Percentiles rank a stretch among this genome's conserved stretches.
Conservation (phyloP, 1,140 invertebrate genomes). For the Semibalanus balanoides region DNA sequence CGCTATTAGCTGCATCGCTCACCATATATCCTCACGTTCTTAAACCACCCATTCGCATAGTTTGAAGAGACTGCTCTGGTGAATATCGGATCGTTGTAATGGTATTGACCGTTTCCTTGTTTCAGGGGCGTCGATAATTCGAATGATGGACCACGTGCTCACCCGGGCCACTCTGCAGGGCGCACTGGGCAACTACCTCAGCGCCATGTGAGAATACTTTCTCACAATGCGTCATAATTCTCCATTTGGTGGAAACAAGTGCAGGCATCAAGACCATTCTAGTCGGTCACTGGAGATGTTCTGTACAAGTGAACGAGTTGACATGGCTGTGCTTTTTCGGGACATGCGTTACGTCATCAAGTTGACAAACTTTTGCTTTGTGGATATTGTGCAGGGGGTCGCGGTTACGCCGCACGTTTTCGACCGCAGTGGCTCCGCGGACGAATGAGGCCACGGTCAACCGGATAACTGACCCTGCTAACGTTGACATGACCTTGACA, state of each 20-base stretch:
- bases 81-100: no score
- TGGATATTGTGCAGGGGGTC: slow-evolving; percentile 11
- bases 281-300: no score
- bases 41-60: no score
- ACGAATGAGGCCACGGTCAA: slow-evolving; percentile 9
- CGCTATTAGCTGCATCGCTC: no score
- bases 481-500: slow-evolving; percentile 3
- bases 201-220: slow-evolving; percentile 24
- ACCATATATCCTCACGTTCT: background rate
- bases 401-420: no score
- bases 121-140: slow-evolving; percentile 71
- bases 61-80: no score
- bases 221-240: background rate
- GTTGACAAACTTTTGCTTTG: slow-evolving; percentile 9
- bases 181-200: slow-evolving; percentile 62
- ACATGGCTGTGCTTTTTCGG: background rate
- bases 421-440: no score
- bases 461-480: slow-evolving; percentile 11
- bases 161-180: slow-evolving; percentile 65
- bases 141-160: slow-evolving; percentile 89
- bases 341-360: slow-evolving; percentile 3
- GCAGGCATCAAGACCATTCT: no score
- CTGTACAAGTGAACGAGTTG: no score
- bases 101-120: background rate
- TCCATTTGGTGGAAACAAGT: no score